Base-by-base conservation (phyloP, 2,797 vertebrate species). In the Loriculus beryllinus region DNA sequence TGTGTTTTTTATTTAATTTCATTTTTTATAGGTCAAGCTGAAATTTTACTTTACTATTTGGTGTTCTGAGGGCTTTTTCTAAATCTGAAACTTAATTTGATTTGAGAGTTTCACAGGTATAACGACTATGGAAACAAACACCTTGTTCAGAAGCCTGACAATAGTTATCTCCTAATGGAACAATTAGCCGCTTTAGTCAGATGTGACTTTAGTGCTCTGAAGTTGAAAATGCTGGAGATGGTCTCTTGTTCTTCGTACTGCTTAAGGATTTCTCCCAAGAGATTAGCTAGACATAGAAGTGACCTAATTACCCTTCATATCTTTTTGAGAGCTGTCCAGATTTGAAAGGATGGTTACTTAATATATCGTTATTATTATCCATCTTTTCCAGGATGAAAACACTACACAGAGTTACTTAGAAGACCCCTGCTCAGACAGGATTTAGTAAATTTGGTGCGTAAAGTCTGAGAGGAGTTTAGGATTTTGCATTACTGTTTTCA, bases 51-150 rank as follows among this genome's bases (percentile, higher is more conserved):
- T 97, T 92, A 92, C 91, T 88, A 5, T 96, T 97, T 90, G 92
- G 87, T 95, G 96, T 92, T 97, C 97, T 97, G 97, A 97, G 90
- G 59, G 59, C 93, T 97, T 97, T 93, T 97, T 97, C 91, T 97
- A 78, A 90, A 74, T 81, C 60, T 92, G 86, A 92, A 86, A 83
- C 78, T 90, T 95, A 93, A 90, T 82, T 94, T 80, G 84, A 94
- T 95, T 96, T 95, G 65, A 95, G 93, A 92, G 52, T 97, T 90
- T 79, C 82, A 57, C 90, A 96, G 92, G 92, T 95, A 96, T 87
- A 96, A 95, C 57, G 92, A 57, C 94, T 94, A 82, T 90, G 86
- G 89, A 96, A 96, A 96, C 86, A 95, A 95, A 80, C 72, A 82
- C 57, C 69, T 90, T 95, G 85, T 94, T 93, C 74, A 88, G 86